Percentiles rank a stretch among this genome's conserved stretches.
These are phyloP conservation scores for Tichodroma muraria DNA, from an alignment of 2,113 vertebrate species.

Conservation along the genomic window DNA sequence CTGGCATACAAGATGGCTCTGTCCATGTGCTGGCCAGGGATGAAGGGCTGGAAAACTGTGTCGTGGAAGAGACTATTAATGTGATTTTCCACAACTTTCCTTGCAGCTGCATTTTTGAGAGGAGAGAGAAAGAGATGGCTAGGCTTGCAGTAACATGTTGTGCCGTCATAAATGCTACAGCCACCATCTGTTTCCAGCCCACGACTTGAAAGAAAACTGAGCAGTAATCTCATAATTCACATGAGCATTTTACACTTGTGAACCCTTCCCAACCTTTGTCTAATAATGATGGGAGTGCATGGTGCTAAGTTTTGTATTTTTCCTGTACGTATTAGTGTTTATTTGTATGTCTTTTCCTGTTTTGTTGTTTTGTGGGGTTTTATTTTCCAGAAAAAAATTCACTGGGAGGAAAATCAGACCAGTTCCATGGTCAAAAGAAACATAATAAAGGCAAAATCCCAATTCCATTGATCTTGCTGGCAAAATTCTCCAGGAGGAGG, in stretches of 20 bases:
- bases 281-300: constrained; percentile 27
- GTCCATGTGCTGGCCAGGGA: constrained; percentile 40
- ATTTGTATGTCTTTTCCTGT: constrained; percentile 47
- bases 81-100: constrained; percentile 62
- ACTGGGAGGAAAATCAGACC: constrained; percentile 18
- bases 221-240: constrained; percentile 63
- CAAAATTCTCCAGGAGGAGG: background rate
- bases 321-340: constrained; percentile 31
- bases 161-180: constrained; percentile 43
- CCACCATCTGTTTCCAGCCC: constrained; percentile 59
- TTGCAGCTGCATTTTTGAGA: constrained; percentile 57
- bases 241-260: constrained; percentile 25
- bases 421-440: background rate
- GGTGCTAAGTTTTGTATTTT: constrained; percentile 58
- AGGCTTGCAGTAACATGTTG: constrained; percentile 66
- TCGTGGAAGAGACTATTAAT: constrained; percentile 52
- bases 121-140: constrained; percentile 5
- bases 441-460: background rate
- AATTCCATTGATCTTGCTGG: background rate
- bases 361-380: background rate
- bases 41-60: constrained; percentile 48
- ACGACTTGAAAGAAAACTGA: constrained; percentile 63
- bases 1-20: constrained; percentile 35
- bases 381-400: background rate
- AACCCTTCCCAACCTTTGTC: constrained; percentile 53